Conservation (phyloP, 2,888 invertebrate genomes). For the Xestia sexstrigata region DNA sequence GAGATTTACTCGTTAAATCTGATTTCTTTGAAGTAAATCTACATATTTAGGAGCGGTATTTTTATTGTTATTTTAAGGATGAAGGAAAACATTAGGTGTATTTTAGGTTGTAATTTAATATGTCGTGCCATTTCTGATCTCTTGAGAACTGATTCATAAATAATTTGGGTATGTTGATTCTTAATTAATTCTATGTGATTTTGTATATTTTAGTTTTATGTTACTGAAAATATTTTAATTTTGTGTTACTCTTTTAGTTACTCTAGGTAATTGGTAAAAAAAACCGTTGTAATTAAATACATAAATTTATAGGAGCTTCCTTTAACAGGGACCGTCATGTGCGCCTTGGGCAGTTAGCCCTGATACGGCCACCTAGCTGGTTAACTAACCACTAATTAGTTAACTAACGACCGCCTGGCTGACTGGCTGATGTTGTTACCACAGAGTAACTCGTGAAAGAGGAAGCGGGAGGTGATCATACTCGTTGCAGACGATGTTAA, state of each 20-base stretch:
- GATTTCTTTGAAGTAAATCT: constrained; percentile 33
- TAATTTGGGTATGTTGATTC: neutral
- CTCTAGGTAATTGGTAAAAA: no score
- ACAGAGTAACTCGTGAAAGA: neutral
- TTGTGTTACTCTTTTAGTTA: no score
- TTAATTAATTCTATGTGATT: no score
- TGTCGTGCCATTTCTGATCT: neutral
- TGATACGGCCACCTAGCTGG: neutral
- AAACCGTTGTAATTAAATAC: no score
- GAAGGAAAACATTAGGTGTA: constrained; percentile 1
- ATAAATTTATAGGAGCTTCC: neutral
- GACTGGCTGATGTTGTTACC: neutral
- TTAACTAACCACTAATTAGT: neutral
- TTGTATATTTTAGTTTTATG: no score
- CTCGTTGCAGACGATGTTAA: no score
- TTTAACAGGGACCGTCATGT: neutral
- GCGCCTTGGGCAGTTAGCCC: no score
- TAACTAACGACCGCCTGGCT: neutral
- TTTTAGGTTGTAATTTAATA: neutral
- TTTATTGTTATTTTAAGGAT: constrained; percentile 17
- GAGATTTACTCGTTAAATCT: constrained; percentile 30
- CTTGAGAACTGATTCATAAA: neutral
- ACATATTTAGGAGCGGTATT: neutral
- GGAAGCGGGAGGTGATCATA: neutral
- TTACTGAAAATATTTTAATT: no score